A percentile compares a stretch with the other conserved stretches of the same genome.
Conservation (phyloP, 2,113 vertebrate species). For the Triplophysa rosa region DNA sequence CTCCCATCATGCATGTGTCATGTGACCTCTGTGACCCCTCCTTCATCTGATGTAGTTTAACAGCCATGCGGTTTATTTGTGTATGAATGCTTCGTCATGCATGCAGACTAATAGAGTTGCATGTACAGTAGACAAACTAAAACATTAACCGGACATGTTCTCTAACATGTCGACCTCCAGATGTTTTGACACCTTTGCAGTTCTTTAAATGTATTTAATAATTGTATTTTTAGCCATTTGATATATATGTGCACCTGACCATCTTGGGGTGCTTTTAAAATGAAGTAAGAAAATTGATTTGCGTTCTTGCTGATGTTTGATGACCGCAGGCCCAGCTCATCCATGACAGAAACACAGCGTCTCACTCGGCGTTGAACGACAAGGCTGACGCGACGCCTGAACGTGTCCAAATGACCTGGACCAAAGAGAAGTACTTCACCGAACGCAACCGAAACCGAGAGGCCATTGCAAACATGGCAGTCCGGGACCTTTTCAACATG, state of each 20-base stretch:
- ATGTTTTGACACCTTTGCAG: not conserved
- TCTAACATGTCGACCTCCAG: not conserved
- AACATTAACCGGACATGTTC: constrained; percentile 18
- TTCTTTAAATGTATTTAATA: not conserved
- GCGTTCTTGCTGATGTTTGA: not conserved
- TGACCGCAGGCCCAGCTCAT: constrained; percentile 87
- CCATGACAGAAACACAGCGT: constrained; percentile 90
- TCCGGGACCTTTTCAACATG: constrained; percentile 93
- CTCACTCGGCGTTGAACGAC: constrained; percentile 71
- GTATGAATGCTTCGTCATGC: constrained; percentile 12
- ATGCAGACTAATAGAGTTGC: constrained; percentile 33
- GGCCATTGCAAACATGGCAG: constrained; percentile 64
- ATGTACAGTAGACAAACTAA: constrained; percentile 13
- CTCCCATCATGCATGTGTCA: constrained; percentile 44
- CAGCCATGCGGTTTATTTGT: too few relatives aligned
- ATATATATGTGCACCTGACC: not conserved
- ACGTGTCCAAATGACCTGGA: constrained; percentile 96
- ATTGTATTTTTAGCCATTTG: not conserved
- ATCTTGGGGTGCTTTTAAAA: not conserved
- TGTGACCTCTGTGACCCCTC: constrained; percentile 27
- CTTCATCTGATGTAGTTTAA: too few relatives aligned
- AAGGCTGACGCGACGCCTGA: constrained; percentile 72
- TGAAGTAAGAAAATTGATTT: not conserved
- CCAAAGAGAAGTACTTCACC: constrained; percentile 86
- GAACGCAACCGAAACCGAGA: constrained; percentile 86